These are phyloP conservation scores for Galerucella nymphaeae DNA, from an alignment of 2,888 invertebrate genomes.

Conservation along the genomic window DNA sequence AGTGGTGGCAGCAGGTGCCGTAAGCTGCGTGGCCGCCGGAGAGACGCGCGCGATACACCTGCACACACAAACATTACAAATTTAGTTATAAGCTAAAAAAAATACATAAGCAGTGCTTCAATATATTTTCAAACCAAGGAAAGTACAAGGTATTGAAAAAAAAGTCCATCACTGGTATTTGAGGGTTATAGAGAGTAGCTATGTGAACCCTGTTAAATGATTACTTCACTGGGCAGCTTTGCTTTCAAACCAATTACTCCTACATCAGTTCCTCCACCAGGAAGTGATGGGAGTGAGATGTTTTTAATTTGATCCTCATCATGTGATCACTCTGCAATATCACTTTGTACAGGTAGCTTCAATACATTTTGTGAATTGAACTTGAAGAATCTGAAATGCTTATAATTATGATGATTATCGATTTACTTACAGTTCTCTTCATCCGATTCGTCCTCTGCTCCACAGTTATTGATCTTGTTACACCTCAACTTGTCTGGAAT, in stretches of 20 bases:
- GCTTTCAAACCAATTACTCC: too few species aligned
- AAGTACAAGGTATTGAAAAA: not conserved
- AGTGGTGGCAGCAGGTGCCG: constrained; percentile 61
- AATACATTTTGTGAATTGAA: not conserved
- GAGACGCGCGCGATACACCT: constrained; percentile 60
- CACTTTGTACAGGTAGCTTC: not conserved
- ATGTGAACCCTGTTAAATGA: too few species aligned
- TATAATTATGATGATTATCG: constrained; percentile 36
- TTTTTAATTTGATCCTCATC: too few species aligned
- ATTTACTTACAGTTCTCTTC: constrained; percentile 83
- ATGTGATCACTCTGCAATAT: not conserved
- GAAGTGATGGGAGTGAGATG: too few species aligned
- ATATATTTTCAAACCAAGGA: constrained; percentile 25
- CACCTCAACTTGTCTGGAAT: constrained; percentile 82
- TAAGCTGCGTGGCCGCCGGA: constrained; percentile 45
- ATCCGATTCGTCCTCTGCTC: constrained; percentile 78
- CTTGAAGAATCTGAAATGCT: not conserved
- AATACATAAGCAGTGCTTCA: constrained; percentile 4
- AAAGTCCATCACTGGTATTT: not conserved
- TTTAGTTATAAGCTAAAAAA: constrained; percentile 6
- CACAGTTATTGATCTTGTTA: constrained; percentile 87
- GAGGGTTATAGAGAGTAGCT: too few species aligned
- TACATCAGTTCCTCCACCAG: too few species aligned
- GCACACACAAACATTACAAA: constrained; percentile 53
- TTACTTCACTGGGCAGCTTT: too few species aligned